phyloP scores from a whole-genome alignment of 30 jellyfish, hydroid and myxozoan genomes.

The Aurelia sp. region DNA sequence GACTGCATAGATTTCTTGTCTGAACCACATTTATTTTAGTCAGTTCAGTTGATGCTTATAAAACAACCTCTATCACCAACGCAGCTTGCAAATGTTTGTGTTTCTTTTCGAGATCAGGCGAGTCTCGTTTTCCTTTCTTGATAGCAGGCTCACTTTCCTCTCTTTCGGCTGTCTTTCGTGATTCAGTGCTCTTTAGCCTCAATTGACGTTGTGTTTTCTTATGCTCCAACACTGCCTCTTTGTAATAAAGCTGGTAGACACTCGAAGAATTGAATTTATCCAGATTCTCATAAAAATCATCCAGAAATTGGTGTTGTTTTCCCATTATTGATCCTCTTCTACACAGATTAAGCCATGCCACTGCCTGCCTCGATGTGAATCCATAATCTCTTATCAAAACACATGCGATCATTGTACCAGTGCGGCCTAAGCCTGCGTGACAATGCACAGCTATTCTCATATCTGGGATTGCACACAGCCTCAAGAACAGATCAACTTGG shows the following conservation, averaged over 20 bases:
- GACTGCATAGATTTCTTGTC: too few relatives aligned
- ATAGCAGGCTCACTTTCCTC: background rate
- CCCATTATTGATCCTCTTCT: constrained; percentile 97
- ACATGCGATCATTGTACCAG: constrained; percentile 95
- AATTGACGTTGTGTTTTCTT: background rate
- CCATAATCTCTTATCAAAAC: constrained; percentile 62
- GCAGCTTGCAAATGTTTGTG: too few relatives aligned
- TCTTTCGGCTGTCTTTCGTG: background rate
- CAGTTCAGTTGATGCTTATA: too few relatives aligned
- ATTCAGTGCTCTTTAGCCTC: background rate
- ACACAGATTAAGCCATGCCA: constrained; percentile 92
- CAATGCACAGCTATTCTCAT: constrained; percentile 87
- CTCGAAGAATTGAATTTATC: background rate
- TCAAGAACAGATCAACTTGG: constrained; percentile 72
- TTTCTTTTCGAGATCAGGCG: too few relatives aligned
- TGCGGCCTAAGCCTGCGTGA: constrained; percentile 97
- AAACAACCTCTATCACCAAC: too few relatives aligned
- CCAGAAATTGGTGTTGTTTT: constrained; percentile 86
- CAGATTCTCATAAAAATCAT: constrained; percentile 41
- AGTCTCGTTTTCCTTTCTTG: background rate
- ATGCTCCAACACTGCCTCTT: background rate
- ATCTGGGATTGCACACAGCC: constrained; percentile 60
- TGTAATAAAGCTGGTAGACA: background rate
- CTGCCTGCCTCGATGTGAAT: constrained; percentile 87
- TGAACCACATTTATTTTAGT: too few relatives aligned